These are phyloP conservation scores for Barnardius zonarius DNA, from an alignment of 2,113 vertebrate genomes.

Conservation along the genomic window DNA sequence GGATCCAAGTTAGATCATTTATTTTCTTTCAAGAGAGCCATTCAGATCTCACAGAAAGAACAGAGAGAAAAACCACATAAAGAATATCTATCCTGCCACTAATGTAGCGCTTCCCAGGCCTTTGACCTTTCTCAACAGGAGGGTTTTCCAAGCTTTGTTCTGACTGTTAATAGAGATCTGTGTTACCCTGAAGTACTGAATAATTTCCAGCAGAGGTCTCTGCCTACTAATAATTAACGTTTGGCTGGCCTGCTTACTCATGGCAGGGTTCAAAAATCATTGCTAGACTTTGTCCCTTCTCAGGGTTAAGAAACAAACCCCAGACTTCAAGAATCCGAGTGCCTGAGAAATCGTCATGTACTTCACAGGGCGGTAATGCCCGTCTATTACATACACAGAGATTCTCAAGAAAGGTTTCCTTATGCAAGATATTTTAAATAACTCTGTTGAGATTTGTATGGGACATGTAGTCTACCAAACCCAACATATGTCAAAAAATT, in stretches of 20 bases:
- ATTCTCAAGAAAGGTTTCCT: not conserved
- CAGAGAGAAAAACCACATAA: not conserved
- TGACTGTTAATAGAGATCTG: not conserved
- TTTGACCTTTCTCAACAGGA: not conserved
- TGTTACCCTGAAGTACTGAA: constrained; percentile 30
- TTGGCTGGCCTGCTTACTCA: not conserved
- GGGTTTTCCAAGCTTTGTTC: not conserved
- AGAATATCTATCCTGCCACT: not conserved
- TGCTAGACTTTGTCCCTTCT: not conserved
- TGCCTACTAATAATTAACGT: constrained; percentile 49
- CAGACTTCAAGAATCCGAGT: not conserved
- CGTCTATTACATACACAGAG: not conserved
- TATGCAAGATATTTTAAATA: not conserved
- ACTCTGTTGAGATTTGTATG: not conserved
- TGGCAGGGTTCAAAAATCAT: not conserved
- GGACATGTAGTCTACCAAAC: not conserved
- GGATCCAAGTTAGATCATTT: not conserved
- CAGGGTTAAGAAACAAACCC: not conserved
- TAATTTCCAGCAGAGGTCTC: constrained; percentile 66
- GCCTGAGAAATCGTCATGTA: not conserved
- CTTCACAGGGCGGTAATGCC: not conserved
- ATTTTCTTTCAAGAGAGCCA: not conserved
- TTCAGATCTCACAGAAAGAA: not conserved
- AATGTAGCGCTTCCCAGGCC: not conserved
- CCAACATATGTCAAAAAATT: not conserved